phyloP scores from a whole-genome alignment of 2,797 vertebrate genomes.

The Hemitrygon akajei region DNA sequence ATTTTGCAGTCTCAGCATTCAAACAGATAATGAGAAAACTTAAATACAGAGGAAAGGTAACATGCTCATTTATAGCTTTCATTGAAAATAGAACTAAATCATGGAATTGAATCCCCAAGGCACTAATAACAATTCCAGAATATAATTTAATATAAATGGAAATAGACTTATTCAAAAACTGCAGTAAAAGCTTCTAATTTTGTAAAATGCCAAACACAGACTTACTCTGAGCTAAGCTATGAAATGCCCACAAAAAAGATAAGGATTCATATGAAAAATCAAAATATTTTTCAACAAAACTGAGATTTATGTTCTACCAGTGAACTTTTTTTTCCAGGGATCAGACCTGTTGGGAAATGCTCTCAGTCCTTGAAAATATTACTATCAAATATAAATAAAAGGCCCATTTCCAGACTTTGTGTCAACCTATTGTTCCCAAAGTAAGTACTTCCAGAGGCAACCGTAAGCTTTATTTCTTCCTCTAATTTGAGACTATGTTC shows the following conservation, averaged over 20 bases:
- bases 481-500: too few species aligned
- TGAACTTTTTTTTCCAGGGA: not conserved
- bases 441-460: not conserved
- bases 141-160: not conserved
- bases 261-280: not conserved
- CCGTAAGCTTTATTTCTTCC: not conserved
- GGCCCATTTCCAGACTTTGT: too few species aligned
- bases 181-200: not conserved
- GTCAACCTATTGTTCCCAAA: not conserved
- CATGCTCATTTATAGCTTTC: not conserved
- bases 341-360: not conserved
- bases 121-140: not conserved
- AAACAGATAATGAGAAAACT: not conserved
- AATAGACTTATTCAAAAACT: not conserved
- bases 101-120: not conserved
- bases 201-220: not conserved
- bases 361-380: not conserved
- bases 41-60: not conserved
- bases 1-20: not conserved
- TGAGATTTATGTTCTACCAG: not conserved
- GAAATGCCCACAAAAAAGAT: not conserved
- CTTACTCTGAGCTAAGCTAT: not conserved
- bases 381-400: not conserved
- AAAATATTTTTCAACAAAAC: not conserved
- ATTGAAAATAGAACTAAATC: not conserved